Percentiles rank a stretch among this genome's conserved stretches.
These are phyloP conservation scores for Omphaloscelis lunosa DNA, from an alignment of 2,888 invertebrate genomes.

Conservation along the genomic window DNA sequence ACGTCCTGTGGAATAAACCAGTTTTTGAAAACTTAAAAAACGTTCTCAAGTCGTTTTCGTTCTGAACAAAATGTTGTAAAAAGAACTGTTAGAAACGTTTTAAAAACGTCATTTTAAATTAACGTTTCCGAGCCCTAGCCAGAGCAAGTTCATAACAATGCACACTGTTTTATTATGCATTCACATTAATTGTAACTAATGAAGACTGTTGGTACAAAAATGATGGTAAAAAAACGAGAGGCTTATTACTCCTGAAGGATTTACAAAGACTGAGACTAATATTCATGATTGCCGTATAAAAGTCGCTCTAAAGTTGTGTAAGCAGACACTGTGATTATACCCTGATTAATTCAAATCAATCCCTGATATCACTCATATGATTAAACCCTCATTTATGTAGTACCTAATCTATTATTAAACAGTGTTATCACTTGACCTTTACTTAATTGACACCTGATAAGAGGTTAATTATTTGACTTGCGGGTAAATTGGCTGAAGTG, in stretches of 20 bases:
- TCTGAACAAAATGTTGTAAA: too few relatives aligned
- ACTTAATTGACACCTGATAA: not conserved
- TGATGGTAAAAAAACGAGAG: not conserved
- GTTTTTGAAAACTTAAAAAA: too few relatives aligned
- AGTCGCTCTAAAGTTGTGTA: not conserved
- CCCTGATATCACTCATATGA: not conserved
- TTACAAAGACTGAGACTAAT: not conserved
- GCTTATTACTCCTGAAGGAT: not conserved
- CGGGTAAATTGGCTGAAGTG: not conserved
- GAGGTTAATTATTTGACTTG: constrained; percentile 2
- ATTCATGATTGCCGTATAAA: not conserved
- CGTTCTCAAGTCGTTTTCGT: too few relatives aligned
- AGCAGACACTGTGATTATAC: not conserved
- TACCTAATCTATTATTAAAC: not conserved
- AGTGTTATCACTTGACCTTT: not conserved
- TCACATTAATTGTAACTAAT: not conserved
- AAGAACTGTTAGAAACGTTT: too few relatives aligned
- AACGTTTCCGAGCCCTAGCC: too few relatives aligned
- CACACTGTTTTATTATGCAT: not conserved
- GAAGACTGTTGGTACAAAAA: not conserved
- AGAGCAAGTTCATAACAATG: not conserved
- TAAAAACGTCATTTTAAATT: too few relatives aligned
- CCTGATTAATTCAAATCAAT: not conserved
- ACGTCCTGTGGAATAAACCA: too few relatives aligned
- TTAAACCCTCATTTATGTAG: not conserved